Percentiles rank a stretch among this genome's conserved stretches.
Conservation (phyloP, 2,113 vertebrate genomes). For the Festucalex cinctus region DNA sequence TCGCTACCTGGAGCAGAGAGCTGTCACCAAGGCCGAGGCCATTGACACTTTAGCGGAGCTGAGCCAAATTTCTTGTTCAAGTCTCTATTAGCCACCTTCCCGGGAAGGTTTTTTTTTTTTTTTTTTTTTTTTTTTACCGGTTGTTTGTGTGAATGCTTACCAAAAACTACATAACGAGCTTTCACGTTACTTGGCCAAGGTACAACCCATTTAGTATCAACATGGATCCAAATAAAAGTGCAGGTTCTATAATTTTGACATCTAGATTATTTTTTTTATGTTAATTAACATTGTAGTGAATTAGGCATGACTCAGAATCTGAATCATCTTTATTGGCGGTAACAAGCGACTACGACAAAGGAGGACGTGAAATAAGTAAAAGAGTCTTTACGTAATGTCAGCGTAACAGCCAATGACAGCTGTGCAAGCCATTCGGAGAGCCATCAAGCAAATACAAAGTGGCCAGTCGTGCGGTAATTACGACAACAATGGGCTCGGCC, state of each 20-base stretch:
- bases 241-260: not conserved
- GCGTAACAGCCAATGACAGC: too few relatives aligned
- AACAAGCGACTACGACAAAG: too few relatives aligned
- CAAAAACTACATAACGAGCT: not conserved
- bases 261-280: not conserved
- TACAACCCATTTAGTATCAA: not conserved
- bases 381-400: too few relatives aligned
- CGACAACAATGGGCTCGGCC: too few relatives aligned
- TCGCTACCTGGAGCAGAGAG: conserved; percentile 57
- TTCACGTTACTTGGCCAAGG: not conserved
- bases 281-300: not conserved
- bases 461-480: too few relatives aligned
- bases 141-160: not conserved
- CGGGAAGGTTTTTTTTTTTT: not conserved
- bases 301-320: not conserved
- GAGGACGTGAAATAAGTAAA: too few relatives aligned
- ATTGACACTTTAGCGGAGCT: conserved; percentile 51
- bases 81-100: not conserved
- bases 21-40: conserved; percentile 46
- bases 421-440: too few relatives aligned
- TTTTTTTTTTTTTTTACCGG: not conserved
- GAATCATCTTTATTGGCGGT: too few relatives aligned
- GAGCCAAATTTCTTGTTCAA: not conserved
- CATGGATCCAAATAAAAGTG: not conserved
- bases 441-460: too few relatives aligned